Conservation (phyloP, 2,888 invertebrate genomes). For the Aleiodes alternator region DNA sequence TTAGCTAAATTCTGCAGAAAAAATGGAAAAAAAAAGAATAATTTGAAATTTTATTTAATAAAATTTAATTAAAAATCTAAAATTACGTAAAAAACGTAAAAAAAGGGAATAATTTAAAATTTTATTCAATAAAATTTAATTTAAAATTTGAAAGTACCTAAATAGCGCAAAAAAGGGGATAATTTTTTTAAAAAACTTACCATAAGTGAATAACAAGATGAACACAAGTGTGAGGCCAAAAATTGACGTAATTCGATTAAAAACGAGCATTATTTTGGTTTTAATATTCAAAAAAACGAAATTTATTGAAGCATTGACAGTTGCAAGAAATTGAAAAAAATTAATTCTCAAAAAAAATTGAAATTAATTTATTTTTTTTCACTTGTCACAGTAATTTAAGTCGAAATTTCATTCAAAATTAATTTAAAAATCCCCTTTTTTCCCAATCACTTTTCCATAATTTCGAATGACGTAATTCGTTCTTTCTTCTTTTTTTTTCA, state of each 20-base stretch:
- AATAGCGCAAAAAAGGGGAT: background rate
- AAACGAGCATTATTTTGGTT: conserved; percentile 27
- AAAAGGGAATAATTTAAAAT: too few species aligned
- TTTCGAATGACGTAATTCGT: background rate
- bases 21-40: too few species aligned
- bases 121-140: too few species aligned
- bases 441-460: background rate
- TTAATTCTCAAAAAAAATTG: too few species aligned
- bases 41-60: too few species aligned
- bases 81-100: too few species aligned
- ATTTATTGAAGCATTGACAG: background rate
- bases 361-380: too few species aligned
- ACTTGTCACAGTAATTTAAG: background rate
- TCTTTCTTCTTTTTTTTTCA: background rate
- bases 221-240: conserved; percentile 32
- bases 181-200: conserved; percentile 27
- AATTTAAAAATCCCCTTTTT: background rate
- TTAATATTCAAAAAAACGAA: background rate
- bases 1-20: too few species aligned
- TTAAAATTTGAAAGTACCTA: too few species aligned
- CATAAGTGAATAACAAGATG: conserved; percentile 30
- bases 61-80: too few species aligned
- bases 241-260: conserved; percentile 34
- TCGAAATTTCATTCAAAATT: background rate
- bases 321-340: background rate